Evolutionary conservation across 2,888 invertebrate species (phyloP).

Genomic region (Archaeoteleia sp.): DNA sequence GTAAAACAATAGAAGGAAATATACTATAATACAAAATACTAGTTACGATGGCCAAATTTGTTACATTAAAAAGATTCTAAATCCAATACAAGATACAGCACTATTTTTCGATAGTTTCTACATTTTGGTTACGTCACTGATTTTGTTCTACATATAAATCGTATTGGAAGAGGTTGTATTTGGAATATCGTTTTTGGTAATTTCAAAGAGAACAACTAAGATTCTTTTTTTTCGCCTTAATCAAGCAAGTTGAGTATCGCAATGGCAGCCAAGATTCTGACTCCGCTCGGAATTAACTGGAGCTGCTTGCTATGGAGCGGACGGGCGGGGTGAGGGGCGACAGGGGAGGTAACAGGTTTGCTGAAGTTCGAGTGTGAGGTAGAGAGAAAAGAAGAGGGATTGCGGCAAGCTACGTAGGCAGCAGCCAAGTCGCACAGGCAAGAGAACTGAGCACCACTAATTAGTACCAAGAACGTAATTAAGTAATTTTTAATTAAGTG

Average conservation of each 20-base stretch:
- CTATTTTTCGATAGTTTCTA: no score
- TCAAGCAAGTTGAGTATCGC: conserved; percentile 34
- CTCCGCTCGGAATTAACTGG: conserved; percentile 24
- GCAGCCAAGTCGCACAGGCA: conserved; percentile 59
- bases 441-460: conserved; percentile 76
- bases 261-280: conserved; percentile 42
- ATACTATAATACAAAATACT: no score
- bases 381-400: conserved; percentile 49
- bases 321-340: conserved; percentile 2
- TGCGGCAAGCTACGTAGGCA: conserved; percentile 54
- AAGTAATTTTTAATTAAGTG: conserved; percentile 82
- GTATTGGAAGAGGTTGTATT: not conserved
- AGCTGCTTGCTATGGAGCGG: not conserved
- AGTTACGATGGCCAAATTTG: no score
- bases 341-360: conserved; percentile 46
- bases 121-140: no score
- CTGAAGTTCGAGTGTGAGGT: conserved; percentile 44
- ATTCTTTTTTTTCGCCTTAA: conserved; percentile 36
- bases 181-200: conserved; percentile 9
- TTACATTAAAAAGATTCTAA: no score
- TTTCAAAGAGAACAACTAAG: conserved; percentile 21
- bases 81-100: no score
- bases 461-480: conserved; percentile 82
- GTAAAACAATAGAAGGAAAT: no score
- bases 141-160: no score